A percentile compares a stretch with the other conserved stretches of the same genome.
These are phyloP conservation scores for Clusia tigrina DNA, from an alignment of 2,888 invertebrate species.

Conservation along the genomic window DNA sequence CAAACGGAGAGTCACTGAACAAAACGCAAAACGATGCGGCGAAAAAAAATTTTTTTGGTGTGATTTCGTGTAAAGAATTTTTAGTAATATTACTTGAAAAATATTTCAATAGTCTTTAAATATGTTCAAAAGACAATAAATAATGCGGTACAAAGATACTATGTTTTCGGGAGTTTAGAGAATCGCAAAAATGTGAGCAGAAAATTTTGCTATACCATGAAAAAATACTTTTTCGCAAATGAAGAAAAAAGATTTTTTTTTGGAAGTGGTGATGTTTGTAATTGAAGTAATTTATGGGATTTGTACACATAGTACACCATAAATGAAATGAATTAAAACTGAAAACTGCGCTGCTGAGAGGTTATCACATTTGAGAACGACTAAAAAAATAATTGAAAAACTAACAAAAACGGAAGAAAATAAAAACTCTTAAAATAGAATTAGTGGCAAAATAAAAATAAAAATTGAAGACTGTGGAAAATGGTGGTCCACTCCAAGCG, in stretches of 20 bases:
- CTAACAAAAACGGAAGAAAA: no score
- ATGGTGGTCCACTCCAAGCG: constrained; percentile 65
- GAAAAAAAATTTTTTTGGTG: constrained; percentile 40
- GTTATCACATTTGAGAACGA: not conserved
- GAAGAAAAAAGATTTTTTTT: constrained; percentile 39
- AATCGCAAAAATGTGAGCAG: constrained; percentile 50
- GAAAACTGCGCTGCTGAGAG: not conserved
- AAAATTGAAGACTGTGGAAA: constrained; percentile 35
- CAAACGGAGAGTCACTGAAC: constrained; percentile 27
- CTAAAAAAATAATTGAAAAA: not conserved
- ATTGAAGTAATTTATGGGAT: constrained; percentile 35
- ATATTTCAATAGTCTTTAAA: no score
- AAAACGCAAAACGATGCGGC: constrained; percentile 39
- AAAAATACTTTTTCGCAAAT: constrained; percentile 50
- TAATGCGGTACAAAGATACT: no score
- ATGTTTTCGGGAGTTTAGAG: no score
- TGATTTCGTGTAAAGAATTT: constrained; percentile 36
- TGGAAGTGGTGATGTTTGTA: constrained; percentile 41
- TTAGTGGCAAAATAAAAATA: constrained; percentile 1
- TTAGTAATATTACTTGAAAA: constrained; percentile 19
- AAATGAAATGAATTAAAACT: not conserved
- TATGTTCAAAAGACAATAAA: not conserved
- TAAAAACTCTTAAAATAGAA: not conserved
- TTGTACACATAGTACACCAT: constrained; percentile 26
- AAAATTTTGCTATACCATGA: constrained; percentile 46